Evolutionary conservation across 2,797 vertebrate species (phyloP), one percentile per base, ranked within the genome.

Genomic region (Huso huso): DNA sequence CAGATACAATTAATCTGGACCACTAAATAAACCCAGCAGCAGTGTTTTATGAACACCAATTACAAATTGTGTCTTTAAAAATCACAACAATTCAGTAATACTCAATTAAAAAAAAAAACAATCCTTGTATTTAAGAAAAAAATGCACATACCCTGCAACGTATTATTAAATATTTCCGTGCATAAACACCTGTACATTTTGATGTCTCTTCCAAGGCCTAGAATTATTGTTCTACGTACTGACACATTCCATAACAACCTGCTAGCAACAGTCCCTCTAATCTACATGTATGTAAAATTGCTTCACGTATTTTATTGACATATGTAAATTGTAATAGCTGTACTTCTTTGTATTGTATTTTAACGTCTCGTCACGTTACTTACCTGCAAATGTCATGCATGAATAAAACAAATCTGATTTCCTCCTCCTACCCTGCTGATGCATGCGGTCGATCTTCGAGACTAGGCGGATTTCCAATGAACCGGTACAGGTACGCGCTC

Each of bases 341-440:
- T n/a, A 7, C 49, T 6, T 52, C 48, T 57, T 55, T 52, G n/a
- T 51, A 55, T 51, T 68, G 67, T 23, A 48, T 53, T 63, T 67
- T 60, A 48, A 68, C 62, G 50, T 57, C 11, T 61, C 13, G 11
- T 51, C 23, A 48, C 61, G 59, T 53, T 63, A 50, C 66, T 60
- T 63, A 71, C 70, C 66, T 71, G 70, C 66, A 62, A 53, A 70
- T n/a, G 65, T 66, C 61, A 55, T 55, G 48, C 65, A 63, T 64
- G 51, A 67, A 70, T 57, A 48, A 66, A 59, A 64, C 23, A 3
- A 57, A 59, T n/a, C 37, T 13, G 37, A 18, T 37, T 55, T 49
- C 48, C 23, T 51, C 50, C 48, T 65, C 55, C 57, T 49, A 23
- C 59, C 49, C 18, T 23, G 63, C 7, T 55, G 49, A 64, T 57